A percentile compares a stretch with the other conserved stretches of the same genome.
Evolutionary conservation across 1,140 invertebrate species (phyloP).

Genomic region (Cotesia typhae): DNA sequence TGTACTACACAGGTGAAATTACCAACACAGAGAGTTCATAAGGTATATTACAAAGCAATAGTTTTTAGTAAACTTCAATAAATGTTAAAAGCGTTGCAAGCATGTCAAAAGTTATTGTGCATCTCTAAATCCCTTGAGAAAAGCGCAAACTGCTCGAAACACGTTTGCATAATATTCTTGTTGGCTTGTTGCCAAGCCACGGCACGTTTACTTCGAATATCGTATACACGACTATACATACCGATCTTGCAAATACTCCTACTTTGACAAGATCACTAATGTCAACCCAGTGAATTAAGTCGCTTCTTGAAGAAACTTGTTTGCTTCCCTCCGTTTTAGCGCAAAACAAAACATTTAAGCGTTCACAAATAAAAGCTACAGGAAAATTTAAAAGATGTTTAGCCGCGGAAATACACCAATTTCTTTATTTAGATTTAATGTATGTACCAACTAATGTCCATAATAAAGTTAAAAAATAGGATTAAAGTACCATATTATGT

Average conservation of each 20-base stretch:
- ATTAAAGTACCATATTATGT: background rate
- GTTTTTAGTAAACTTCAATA: conserved; percentile 13
- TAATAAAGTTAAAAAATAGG: background rate
- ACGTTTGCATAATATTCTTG: conserved; percentile 33
- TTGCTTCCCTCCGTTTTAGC: background rate
- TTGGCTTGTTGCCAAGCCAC: conserved; percentile 27
- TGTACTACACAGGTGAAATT: no score
- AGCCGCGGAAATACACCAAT: no score
- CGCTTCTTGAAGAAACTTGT: background rate
- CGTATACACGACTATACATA: conserved; percentile 1
- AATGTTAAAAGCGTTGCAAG: conserved; percentile 21
- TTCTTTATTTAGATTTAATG: no score
- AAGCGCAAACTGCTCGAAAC: conserved; percentile 25
- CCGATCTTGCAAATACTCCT: conserved; percentile 16
- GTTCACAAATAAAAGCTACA: no score
- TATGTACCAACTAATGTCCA: background rate
- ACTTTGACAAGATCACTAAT: conserved; percentile 10
- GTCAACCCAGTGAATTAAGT: conserved; percentile 3
- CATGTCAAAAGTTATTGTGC: conserved; percentile 12
- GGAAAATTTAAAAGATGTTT: no score
- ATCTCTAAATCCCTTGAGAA: conserved; percentile 31
- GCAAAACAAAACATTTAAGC: no score
- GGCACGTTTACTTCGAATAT: conserved; percentile 26
- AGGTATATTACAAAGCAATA: conserved; percentile 9
- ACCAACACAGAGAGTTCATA: background rate